These are phyloP conservation scores for Epinephelus malabaricus DNA, from an alignment of 2,797 vertebrate species.

Conservation along the genomic window DNA sequence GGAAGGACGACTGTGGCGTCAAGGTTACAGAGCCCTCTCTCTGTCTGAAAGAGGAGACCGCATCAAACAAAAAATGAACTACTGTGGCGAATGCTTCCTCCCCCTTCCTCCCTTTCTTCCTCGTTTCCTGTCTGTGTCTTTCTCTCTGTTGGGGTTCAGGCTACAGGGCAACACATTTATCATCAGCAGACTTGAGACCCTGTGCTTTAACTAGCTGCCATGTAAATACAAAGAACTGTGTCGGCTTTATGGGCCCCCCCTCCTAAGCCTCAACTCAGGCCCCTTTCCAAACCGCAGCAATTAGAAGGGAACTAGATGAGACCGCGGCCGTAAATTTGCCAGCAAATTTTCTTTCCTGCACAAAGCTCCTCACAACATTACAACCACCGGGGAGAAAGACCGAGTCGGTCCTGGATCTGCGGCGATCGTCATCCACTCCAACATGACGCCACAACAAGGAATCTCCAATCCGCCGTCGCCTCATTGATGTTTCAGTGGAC, in stretches of 20 bases:
- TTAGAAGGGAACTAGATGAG: slow-evolving; percentile 70
- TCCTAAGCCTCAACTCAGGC: slow-evolving; percentile 44
- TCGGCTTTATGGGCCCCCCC: slow-evolving; percentile 49
- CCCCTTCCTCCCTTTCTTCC: slow-evolving; percentile 10
- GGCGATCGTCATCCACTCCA: slow-evolving; percentile 40
- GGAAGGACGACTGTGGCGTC: slow-evolving; percentile 46
- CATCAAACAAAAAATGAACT: slow-evolving; percentile 56
- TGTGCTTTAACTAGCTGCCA: slow-evolving; percentile 55
- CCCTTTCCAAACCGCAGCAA: slow-evolving; percentile 67
- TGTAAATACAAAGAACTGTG: slow-evolving; percentile 65
- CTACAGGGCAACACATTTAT: slow-evolving; percentile 65
- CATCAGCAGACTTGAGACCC: slow-evolving; percentile 48
- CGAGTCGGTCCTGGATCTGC: slow-evolving; percentile 14
- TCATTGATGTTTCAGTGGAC: slow-evolving; percentile 77
- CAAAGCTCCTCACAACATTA: slow-evolving; percentile 41
- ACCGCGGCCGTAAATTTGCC: slow-evolving; percentile 69
- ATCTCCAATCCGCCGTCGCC: slow-evolving; percentile 58
- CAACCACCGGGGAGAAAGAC: slow-evolving; percentile 33
- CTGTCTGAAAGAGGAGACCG: slow-evolving; percentile 48
- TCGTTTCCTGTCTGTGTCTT: slow-evolving; percentile 51
- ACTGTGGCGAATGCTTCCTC: slow-evolving; percentile 26
- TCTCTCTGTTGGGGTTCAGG: slow-evolving; percentile 56
- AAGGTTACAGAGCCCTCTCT: slow-evolving; percentile 65
- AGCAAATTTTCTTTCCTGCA: slow-evolving; percentile 62
- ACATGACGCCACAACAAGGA: slow-evolving; percentile 61